Evolutionary conservation across 2,797 vertebrate genomes (phyloP).

Genomic region (Sarcophilus harrisii): DNA sequence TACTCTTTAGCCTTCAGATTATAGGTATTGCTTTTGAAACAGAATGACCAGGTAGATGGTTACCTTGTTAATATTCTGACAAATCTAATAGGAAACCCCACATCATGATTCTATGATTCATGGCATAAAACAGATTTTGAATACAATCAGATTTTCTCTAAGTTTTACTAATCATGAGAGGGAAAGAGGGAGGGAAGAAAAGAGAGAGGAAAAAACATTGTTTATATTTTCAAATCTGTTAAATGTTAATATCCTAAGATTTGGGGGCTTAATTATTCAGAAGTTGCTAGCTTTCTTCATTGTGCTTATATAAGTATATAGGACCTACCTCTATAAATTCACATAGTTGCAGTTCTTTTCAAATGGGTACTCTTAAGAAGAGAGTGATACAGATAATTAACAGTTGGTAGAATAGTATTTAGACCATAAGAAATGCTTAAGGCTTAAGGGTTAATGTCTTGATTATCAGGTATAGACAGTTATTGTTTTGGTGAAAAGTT

Average conservation of each 20-base stretch:
- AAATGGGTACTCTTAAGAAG: neutral
- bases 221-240: neutral
- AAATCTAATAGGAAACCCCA: conserved; percentile 27
- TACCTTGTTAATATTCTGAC: neutral
- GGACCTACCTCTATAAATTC: neutral
- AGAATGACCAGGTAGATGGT: conserved; percentile 5
- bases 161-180: neutral
- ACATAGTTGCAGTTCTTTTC: neutral
- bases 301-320: neutral
- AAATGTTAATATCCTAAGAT: neutral
- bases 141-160: neutral
- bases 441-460: neutral
- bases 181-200: too few species aligned
- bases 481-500: neutral
- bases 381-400: neutral
- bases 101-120: neutral
- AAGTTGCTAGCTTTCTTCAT: neutral
- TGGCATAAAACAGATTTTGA: neutral
- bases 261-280: neutral
- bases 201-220: neutral
- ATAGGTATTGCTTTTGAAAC: neutral
- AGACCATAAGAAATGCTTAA: neutral
- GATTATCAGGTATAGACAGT: neutral
- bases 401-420: neutral
- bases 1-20: conserved; percentile 18